Conservation (phyloP, 2,113 vertebrate genomes). For the Stictonetta naevosa region DNA sequence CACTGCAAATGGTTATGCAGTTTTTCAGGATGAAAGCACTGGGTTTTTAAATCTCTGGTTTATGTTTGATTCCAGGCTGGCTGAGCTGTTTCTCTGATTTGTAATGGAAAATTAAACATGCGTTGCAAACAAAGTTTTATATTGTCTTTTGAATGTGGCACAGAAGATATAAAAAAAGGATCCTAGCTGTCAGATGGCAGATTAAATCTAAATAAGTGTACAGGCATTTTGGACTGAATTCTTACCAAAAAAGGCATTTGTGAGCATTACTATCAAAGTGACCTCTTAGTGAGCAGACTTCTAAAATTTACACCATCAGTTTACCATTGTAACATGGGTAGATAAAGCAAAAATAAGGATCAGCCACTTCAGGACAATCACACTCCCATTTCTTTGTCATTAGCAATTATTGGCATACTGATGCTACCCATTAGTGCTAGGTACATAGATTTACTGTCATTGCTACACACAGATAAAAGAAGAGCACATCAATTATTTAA, state of each 20-base stretch:
- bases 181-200: background rate
- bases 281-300: background rate
- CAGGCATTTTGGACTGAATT: background rate
- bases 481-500: conserved; percentile 73
- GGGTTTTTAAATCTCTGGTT: background rate
- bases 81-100: background rate
- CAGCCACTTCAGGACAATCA: conserved; percentile 20
- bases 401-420: conserved; percentile 49
- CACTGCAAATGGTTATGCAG: background rate
- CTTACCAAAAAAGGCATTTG: background rate
- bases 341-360: conserved; percentile 27
- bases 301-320: background rate
- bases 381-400: conserved; percentile 16
- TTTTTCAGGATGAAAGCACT: conserved; percentile 5
- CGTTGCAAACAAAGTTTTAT: conserved; percentile 18
- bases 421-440: conserved; percentile 54
- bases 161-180: background rate
- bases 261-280: background rate
- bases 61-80: background rate
- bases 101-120: conserved; percentile 25
- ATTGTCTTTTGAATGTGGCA: background rate
- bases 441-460: conserved; percentile 64
- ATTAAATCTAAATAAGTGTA: background rate
- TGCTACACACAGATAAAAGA: conserved; percentile 63
- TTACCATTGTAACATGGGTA: background rate